Base-by-base conservation (phyloP, 2,113 vertebrate genomes). In the Sinocyclocheilus anshuiensis region DNA sequence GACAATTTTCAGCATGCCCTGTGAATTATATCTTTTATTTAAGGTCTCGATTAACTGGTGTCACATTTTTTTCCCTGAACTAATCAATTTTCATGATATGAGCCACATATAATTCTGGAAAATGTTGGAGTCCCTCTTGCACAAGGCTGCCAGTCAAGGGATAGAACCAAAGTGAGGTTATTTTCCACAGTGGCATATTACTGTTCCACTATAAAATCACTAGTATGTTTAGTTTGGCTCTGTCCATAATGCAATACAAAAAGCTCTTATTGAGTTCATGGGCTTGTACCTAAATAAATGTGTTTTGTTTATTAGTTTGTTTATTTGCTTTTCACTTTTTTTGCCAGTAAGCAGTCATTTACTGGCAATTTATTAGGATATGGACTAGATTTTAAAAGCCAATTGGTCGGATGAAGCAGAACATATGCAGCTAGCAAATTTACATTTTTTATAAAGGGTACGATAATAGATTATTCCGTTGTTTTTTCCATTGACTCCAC, bases 31-130 rank as follows among this genome's bases (percentile, higher is more conserved):
- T 95, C 91, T 92, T 96, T 97, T 97, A 97, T 97, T 97, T 98
- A 96, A 97, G 95, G 94, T 97, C 96, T 96, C 95, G 96, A 97
- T 97, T 97, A 97, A 97, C 96, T 93, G 94, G 95, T 95, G 95
- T 95, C 90, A 87, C 96, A 97, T 45, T 97, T 97, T 29, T 93
- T 93, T 92, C 92, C 92, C 93, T 90, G 96, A 96, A 96, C 96
- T 97, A 97, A 98, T 98, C 97, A 97, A 97, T 97, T 98, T 98
- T 97, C 97, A 97, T 97, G 96, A 97, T 96, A 97, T 92, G 94
- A 95, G 94, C 94, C 95, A 94, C 96, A 97, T 98, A 97, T 98
- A 97, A 97, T 95, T 93, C 93, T 94, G 92, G 93, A 95, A 97
- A 96, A 97, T 96, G 94, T 95, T 95, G 94, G 94, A 96, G 95